These are phyloP conservation scores for Hyles euphorbiae DNA, from an alignment of 1,140 invertebrate genomes.

Conservation along the genomic window DNA sequence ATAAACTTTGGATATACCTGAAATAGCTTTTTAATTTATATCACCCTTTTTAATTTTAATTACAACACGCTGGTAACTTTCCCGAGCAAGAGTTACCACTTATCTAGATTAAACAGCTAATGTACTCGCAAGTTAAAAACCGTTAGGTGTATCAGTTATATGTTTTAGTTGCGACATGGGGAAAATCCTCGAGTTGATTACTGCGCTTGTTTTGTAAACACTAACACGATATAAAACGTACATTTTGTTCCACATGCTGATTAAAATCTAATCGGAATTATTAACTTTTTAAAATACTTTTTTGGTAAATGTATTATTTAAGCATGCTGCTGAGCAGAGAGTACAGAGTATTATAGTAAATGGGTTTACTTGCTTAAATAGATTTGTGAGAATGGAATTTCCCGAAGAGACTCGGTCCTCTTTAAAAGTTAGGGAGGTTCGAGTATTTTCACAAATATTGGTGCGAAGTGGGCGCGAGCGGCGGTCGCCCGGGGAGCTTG, in stretches of 20 bases:
- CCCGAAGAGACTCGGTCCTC: slow-evolving; percentile 29
- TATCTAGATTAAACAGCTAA: no score
- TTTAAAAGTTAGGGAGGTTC: slow-evolving; percentile 44
- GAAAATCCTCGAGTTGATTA: neutral
- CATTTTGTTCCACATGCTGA: no score
- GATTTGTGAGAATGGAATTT: slow-evolving; percentile 25
- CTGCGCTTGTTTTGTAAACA: no score
- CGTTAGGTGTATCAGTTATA: neutral
- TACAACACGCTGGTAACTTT: no score
- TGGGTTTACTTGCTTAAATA: slow-evolving; percentile 31
- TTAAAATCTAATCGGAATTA: no score
- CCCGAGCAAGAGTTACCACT: no score
- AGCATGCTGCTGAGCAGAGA: neutral
- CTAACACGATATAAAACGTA: no score
- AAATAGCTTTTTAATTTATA: neutral
- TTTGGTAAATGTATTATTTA: neutral
- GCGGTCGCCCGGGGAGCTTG: slow-evolving; percentile 38
- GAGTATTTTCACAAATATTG: slow-evolving; percentile 57
- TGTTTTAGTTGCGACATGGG: neutral
- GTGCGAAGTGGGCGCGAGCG: slow-evolving; percentile 42
- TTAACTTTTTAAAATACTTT: neutral
- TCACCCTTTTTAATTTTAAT: neutral
- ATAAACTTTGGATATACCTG: neutral
- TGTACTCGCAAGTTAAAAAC: no score
- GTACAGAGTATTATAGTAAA: slow-evolving; percentile 7